Percentiles rank a stretch among this genome's conserved stretches.
Conservation (phyloP, 2,888 invertebrate species). For the Drosophila anomalata region DNA sequence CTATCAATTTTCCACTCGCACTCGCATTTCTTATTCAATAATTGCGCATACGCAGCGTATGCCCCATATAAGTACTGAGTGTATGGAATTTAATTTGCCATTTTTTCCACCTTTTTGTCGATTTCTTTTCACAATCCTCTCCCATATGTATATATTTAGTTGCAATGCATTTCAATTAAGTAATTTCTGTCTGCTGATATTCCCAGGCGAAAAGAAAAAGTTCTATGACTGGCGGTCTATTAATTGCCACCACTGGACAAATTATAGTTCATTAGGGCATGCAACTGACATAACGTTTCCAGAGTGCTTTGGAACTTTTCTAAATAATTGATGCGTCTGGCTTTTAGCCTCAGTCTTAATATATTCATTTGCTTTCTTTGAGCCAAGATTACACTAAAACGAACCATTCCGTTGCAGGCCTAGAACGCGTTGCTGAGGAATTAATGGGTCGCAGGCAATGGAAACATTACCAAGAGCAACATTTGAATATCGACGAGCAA, state of each 20-base stretch:
- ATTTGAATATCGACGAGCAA: conserved; percentile 78
- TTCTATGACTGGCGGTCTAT: conserved; percentile 21
- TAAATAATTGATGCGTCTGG: conserved; percentile 40
- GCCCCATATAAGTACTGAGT: conserved; percentile 27
- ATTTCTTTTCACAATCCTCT: conserved; percentile 20
- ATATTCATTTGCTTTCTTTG: conserved; percentile 1
- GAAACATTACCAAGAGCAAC: conserved; percentile 95
- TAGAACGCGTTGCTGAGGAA: conserved; percentile 98
- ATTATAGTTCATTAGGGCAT: conserved; percentile 56
- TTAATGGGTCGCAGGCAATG: conserved; percentile 98
- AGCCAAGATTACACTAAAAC: neutral
- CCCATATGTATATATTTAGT: conserved; percentile 39
- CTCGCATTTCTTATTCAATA: conserved; percentile 53
- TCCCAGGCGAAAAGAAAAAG: conserved; percentile 57
- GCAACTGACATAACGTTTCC: conserved; percentile 26
- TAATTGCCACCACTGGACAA: conserved; percentile 52
- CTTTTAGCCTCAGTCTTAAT: conserved; percentile 1
- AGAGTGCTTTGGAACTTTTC: conserved; percentile 15
- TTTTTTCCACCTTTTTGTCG: conserved; percentile 27
- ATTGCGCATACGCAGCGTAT: conserved; percentile 67
- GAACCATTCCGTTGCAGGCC: conserved; percentile 86
- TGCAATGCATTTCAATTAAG: conserved; percentile 69
- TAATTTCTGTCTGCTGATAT: conserved; percentile 68
- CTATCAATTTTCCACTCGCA: conserved; percentile 4
- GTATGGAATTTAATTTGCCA: conserved; percentile 12